Evolutionary conservation across 2,888 invertebrate species (phyloP), one percentile per base, ranked within the genome.

Genomic region (Disparrhopalites patrizii): DNA sequence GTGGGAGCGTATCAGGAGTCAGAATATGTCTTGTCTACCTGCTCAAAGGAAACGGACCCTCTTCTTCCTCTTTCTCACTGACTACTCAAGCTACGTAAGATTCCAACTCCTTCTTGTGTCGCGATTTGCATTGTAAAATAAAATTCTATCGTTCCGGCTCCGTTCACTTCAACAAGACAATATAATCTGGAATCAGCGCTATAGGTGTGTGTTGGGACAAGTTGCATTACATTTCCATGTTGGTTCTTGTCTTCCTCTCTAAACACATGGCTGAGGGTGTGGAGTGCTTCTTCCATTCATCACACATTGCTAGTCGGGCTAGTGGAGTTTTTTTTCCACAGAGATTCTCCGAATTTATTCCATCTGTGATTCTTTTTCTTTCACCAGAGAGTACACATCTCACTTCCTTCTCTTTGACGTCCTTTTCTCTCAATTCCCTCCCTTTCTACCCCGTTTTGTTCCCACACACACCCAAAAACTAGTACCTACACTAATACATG

Each of bases 101-200:
- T 55, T 55, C n/a, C n/a, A n/a, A n/a, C n/a, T n/a, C n/a, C n/a
- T n/a, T n/a, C n/a, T n/a, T n/a, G n/a, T n/a, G n/a, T n/a, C n/a
- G n/a, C 54, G 62, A 62, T 62, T 62, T 62, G 62, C 62, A 62
- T 55, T 62, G 55, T 62, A 62, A 54, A 62, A 62, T 54, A 54
- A 54, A 54, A 62, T 62, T 52, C 54, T 62, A 62, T 40, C 54
- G 40, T 52, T 62, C 62, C 36, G 36, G 33, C 25, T 28, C 51
- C 52, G 25, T 62, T 18, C 47, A 60, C 43, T 60, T 60, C 60
- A 47, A 60, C 50, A 60, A 47, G 47, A 47, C 47, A 60, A 31
- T 60, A 40, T 40, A 47, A 60, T 60, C 27, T 50, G 30, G 40
- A 60, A 30, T 60, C 60, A 60, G 50, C 50, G 20, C 47, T 3